A percentile compares a stretch with the other conserved stretches of the same genome.
Conservation (phyloP, 1,140 invertebrate species). For the Papilio aristodemus region DNA sequence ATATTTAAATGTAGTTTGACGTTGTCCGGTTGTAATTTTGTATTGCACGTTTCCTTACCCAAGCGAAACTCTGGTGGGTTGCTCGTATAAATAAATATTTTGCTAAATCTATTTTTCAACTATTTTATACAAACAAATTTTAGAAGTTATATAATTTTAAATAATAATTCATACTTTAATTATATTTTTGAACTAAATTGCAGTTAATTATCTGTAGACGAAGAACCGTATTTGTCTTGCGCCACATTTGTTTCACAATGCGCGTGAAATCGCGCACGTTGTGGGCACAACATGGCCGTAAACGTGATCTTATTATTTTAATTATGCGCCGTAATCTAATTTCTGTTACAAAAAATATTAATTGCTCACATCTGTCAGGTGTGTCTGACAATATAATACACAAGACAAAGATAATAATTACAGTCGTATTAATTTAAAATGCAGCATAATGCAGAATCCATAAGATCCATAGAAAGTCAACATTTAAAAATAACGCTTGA, state of each 20-base stretch:
- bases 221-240: neutral
- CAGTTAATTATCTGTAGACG: neutral
- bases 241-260: neutral
- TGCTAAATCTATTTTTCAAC: too few relatives aligned
- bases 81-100: too few relatives aligned
- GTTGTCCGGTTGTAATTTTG: too few relatives aligned
- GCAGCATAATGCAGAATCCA: too few relatives aligned
- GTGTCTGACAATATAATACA: neutral
- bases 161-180: too few relatives aligned
- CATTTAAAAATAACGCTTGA: too few relatives aligned
- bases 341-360: neutral
- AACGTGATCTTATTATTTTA: slow-evolving; percentile 35
- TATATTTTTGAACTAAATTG: neutral
- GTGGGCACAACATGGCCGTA: slow-evolving; percentile 25
- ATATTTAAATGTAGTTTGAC: too few relatives aligned
- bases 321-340: neutral
- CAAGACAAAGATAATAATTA: slow-evolving; percentile 22
- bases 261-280: slow-evolving; percentile 11
- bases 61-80: too few relatives aligned
- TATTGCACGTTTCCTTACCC: too few relatives aligned
- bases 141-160: too few relatives aligned
- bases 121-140: too few relatives aligned
- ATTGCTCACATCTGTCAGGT: neutral
- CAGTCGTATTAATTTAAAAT: neutral
- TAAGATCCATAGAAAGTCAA: too few relatives aligned